These are phyloP conservation scores for Drosophila kohkoa DNA, from an alignment of 1,140 invertebrate species.

Conservation along the genomic window DNA sequence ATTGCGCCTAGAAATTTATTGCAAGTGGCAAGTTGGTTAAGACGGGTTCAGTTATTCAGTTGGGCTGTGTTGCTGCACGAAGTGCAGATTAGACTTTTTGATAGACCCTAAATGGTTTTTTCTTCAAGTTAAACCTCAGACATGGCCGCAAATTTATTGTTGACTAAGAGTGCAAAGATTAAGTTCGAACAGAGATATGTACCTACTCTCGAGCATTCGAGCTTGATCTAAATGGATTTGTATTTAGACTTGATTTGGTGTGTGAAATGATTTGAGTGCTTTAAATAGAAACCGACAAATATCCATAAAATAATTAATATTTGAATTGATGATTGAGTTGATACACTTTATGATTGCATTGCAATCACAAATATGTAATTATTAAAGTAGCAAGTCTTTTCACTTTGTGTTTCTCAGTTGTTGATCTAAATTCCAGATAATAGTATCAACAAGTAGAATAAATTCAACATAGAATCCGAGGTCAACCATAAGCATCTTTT, in stretches of 20 bases:
- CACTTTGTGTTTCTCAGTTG: too few species aligned
- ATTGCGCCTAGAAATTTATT: conserved; percentile 76
- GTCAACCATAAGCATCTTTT: conserved; percentile 9
- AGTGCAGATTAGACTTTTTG: conserved; percentile 76
- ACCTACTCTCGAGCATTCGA: conserved; percentile 44
- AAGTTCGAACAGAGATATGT: conserved; percentile 45
- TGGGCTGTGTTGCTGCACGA: conserved; percentile 43
- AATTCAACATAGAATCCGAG: too few species aligned
- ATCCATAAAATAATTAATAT: conserved; percentile 28
- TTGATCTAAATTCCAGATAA: too few species aligned
- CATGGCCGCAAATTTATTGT: conserved; percentile 75
- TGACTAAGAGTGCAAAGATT: conserved; percentile 53
- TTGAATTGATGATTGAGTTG: conserved; percentile 44
- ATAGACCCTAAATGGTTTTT: conserved; percentile 77
- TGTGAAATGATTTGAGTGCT: conserved; percentile 42
- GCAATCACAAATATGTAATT: too few species aligned
- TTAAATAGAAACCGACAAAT: too few species aligned
- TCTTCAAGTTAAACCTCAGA: conserved; percentile 67
- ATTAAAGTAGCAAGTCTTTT: too few species aligned
- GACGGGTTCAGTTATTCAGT: conserved; percentile 59
- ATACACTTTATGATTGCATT: background rate
- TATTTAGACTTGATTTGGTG: conserved; percentile 1
- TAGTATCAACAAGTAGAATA: too few species aligned
- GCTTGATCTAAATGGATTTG: conserved; percentile 46
- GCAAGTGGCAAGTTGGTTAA: conserved; percentile 73